Evolutionary conservation across 1,140 invertebrate genomes (phyloP).

Genomic region (Drosophila ficusphila): DNA sequence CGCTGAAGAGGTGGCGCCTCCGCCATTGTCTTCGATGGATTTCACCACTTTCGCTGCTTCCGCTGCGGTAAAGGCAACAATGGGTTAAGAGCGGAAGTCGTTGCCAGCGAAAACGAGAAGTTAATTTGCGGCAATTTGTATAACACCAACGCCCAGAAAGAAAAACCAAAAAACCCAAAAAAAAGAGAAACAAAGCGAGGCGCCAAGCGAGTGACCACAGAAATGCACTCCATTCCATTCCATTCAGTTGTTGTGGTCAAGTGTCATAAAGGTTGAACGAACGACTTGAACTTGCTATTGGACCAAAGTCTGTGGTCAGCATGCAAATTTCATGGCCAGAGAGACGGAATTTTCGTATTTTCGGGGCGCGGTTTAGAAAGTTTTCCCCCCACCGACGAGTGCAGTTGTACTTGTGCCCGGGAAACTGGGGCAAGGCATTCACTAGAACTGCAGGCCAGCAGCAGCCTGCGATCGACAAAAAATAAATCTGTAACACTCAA

Average conservation of each 20-base stretch:
- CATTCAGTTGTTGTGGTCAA: constrained; percentile 63
- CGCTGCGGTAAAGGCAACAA: constrained; percentile 54
- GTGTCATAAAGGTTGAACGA: constrained; percentile 64
- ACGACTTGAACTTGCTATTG: constrained; percentile 41
- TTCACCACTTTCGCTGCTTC: constrained; percentile 81
- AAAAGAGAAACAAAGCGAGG: constrained; percentile 42
- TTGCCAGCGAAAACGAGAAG: constrained; percentile 64
- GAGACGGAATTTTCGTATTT: constrained; percentile 22
- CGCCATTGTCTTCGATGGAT: constrained; percentile 52
- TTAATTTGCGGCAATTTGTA: constrained; percentile 76
- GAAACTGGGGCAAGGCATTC: constrained; percentile 79
- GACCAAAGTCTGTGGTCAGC: constrained; percentile 25
- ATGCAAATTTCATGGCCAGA: constrained; percentile 59
- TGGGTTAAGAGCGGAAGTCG: constrained; percentile 72
- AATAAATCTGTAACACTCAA: constrained; percentile 47
- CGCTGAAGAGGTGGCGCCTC: constrained; percentile 27
- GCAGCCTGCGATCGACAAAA: constrained; percentile 13
- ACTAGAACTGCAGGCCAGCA: constrained; percentile 56
- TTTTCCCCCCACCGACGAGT: constrained; percentile 35
- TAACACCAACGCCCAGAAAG: constrained; percentile 30
- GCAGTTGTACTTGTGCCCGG: constrained; percentile 14
- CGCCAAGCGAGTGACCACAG: constrained; percentile 28
- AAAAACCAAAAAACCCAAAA: no score
- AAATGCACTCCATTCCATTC: constrained; percentile 52
- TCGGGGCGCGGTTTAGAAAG: constrained; percentile 73